These are phyloP conservation scores for Petrocephalus zakoni DNA, from an alignment of 2,113 vertebrate species.

Conservation along the genomic window DNA sequence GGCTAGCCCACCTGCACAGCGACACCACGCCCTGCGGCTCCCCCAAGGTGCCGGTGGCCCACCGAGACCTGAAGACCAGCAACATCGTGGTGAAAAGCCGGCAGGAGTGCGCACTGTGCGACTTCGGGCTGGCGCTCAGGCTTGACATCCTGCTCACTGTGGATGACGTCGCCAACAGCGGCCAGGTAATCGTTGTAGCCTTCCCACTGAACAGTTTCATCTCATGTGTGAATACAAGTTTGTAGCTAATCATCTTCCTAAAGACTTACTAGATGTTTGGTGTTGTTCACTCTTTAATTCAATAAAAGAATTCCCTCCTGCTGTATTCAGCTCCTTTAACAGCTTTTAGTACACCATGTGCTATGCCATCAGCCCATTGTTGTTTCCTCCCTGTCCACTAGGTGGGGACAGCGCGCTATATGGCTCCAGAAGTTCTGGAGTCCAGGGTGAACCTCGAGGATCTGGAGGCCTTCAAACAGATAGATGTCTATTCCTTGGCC, in stretches of 20 bases:
- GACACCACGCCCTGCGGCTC: conserved; percentile 66
- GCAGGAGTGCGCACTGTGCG: conserved; percentile 72
- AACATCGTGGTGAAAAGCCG: conserved; percentile 76
- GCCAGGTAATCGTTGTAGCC: conserved; percentile 62
- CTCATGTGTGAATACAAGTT: not conserved
- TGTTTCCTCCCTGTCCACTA: conserved; percentile 34
- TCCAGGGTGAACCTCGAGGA: conserved; percentile 86
- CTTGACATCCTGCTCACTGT: conserved; percentile 73
- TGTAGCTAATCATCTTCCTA: not conserved
- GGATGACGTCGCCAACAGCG: conserved; percentile 81
- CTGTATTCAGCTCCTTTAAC: not conserved
- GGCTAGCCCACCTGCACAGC: conserved; percentile 78
- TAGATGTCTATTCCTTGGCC: conserved; percentile 87
- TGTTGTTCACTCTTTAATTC: not conserved
- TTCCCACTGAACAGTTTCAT: not conserved
- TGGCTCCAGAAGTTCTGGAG: conserved; percentile 88
- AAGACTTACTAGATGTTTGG: not conserved
- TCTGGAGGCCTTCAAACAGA: conserved; percentile 85
- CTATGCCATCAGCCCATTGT: not conserved
- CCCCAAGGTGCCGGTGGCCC: conserved; percentile 75
- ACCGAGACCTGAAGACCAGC: conserved; percentile 83
- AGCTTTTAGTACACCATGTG: not conserved
- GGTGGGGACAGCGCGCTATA: conserved; percentile 86
- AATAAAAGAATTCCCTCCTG: not conserved
- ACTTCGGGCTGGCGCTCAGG: conserved; percentile 78